Evolutionary conservation across 2,797 vertebrate species (phyloP), one percentile per base, ranked within the genome.

Genomic region (Pangasius djambal): DNA sequence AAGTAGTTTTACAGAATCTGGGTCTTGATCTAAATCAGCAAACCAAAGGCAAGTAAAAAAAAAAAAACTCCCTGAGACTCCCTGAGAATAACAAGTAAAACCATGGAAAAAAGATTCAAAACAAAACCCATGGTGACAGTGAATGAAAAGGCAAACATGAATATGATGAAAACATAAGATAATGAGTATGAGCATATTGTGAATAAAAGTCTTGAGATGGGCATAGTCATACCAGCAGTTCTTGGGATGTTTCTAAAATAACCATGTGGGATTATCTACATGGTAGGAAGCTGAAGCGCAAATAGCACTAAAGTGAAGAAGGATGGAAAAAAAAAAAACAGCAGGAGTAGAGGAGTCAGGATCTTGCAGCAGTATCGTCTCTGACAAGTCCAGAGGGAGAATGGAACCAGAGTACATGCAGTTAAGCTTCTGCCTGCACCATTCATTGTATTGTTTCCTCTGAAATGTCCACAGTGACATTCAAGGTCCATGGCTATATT

Each of bases 391-490:
- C 67, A 55, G 48, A 70, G 65, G 65, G 44, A 55, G 20, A 85
- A 55, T 34, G n/a, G 83, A 52, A 69, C 63, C 13, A 50, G 28
- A 50, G 85, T n/a, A 59, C 70, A 44, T 20, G 52, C 52, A 34
- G 52, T 86, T 48, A 74, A 86, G 57, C 18, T 86, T 78, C 57
- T 63, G 31, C 37, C 57, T 77, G 85, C 55, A 61, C 72, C 50
- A 75, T 48, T 86, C 70, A 59, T 86, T 86, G 50, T 86, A 59
- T n/a, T 74, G 34, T 59, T 86, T 74, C 31, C 67, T 63, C 70
- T 63, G 72, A 86, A 86, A 86, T 86, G 85, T 77, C 85, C 85
- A 86, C 40, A 13, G 37, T 75, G 70, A 75, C 69, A 59, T 74
- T 50, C 20, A 40, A 48, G 20, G 28, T 77, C 57, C 57, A 13